phyloP scores from a whole-genome alignment of 2,113 vertebrate species.

The Carettochelys insculpta region DNA sequence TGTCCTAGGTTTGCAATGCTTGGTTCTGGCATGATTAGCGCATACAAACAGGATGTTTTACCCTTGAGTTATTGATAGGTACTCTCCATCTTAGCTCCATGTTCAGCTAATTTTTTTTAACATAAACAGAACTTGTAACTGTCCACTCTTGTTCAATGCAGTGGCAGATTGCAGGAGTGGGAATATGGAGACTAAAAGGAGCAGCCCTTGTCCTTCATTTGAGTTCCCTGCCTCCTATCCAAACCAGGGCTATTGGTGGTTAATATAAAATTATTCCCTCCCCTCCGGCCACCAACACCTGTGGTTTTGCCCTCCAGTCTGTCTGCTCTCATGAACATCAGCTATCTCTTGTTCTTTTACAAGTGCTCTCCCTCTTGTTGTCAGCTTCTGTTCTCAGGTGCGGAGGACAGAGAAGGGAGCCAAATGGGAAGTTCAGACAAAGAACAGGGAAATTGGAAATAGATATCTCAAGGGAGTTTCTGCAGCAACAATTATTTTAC shows the following conservation, averaged over 20 bases:
- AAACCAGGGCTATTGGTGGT: not conserved
- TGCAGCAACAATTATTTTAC: not conserved
- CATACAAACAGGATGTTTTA: not conserved
- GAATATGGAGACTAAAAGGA: not conserved
- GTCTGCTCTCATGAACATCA: not conserved
- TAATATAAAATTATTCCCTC: not conserved
- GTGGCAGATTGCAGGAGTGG: not conserved
- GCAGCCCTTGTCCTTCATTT: not conserved
- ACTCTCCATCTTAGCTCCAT: not conserved
- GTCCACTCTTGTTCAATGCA: not conserved
- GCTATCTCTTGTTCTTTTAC: not conserved
- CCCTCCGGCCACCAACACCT: accelerated
- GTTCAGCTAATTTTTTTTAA: not conserved
- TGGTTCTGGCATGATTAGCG: not conserved
- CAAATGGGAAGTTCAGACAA: not conserved
- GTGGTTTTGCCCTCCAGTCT: not conserved
- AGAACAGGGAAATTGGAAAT: not conserved
- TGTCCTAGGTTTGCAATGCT: not conserved
- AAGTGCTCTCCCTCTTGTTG: not conserved
- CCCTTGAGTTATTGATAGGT: not conserved
- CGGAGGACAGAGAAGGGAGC: not conserved
- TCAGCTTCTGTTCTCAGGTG: not conserved
- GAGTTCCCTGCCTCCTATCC: not conserved
- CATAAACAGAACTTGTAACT: not conserved
- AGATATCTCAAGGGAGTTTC: not conserved